Evolutionary conservation across 2,888 invertebrate genomes (phyloP), one percentile per base, ranked within the genome.

Genomic region (Choreutis nemorana): DNA sequence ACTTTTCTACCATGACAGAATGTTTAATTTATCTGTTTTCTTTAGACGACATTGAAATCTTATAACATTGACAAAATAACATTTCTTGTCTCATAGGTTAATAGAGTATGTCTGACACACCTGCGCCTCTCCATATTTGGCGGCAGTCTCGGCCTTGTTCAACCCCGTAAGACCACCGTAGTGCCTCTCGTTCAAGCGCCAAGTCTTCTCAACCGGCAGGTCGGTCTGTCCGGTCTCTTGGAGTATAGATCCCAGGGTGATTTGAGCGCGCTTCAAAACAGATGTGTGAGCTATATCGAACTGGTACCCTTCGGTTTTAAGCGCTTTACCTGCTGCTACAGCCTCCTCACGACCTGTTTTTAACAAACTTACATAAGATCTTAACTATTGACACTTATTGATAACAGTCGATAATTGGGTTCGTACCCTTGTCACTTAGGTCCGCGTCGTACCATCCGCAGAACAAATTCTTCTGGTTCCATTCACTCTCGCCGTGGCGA

Each of bases 141-240:
- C 87, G 28, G 91, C 91, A 11, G 92, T 90, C 64, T 92, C 90
- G 0, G 89, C 84, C 60, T 94, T 94, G 53, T 93, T 90, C 35
- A 90, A 80, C 2, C 93, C 93, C 7, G 92, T 94, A 4, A 94
- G 81, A 22, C 89, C 89, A 28, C 94, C 94, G 48, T 93, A 94
- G 53, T 94, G 94, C 34, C 94, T 84, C 61, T 94, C 93, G 49
- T 93, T 93, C 14, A 94, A 70, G 8, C 92, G 82, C 94, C 94
- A 94, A 6, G 90, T 87, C 51, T 87, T 86, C 3, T 81, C 57
- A 4, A 88, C 67, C 0, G 88, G 87, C 37, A 93, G 62, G 40
- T 83, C 79, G n/a, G 83, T 58, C 48, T 89, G 87, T 1, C 81
- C 83, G 23, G 87, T 81, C 50, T 87, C 85, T 33, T 84, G 70